These are phyloP conservation scores for Sesia apiformis DNA, from an alignment of 2,888 invertebrate species.

Conservation along the genomic window DNA sequence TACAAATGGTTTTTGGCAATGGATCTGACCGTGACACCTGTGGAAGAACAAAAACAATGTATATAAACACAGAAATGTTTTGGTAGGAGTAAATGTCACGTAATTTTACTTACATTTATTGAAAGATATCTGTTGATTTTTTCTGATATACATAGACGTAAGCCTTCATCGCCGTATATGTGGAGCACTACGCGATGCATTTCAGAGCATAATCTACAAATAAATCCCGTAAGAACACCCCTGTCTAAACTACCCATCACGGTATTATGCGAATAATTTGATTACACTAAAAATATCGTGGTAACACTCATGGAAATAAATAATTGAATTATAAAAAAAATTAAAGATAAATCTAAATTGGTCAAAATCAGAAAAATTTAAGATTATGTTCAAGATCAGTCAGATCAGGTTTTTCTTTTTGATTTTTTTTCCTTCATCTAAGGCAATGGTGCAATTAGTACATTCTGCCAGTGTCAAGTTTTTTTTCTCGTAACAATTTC, in stretches of 20 bases:
- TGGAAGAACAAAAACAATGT: constrained; percentile 15
- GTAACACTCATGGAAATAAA: no score
- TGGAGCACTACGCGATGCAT: constrained; percentile 89
- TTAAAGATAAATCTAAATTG: no score
- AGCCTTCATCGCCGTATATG: constrained; percentile 87
- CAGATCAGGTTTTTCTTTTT: no score
- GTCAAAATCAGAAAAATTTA: no score
- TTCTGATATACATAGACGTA: constrained; percentile 81
- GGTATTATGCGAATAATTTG: neutral
- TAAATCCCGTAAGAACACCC: constrained; percentile 87
- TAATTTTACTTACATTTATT: constrained; percentile 77
- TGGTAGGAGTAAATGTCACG: neutral
- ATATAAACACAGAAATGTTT: neutral
- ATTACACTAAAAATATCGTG: neutral
- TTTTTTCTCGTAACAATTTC: no score
- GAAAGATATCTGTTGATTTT: constrained; percentile 88
- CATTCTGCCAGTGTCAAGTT: no score
- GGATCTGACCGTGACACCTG: constrained; percentile 78
- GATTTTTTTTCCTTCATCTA: no score
- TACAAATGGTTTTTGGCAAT: constrained; percentile 81
- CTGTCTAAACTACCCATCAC: constrained; percentile 87
- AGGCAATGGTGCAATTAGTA: no score
- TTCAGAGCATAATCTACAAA: constrained; percentile 89
- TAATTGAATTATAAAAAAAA: no score
- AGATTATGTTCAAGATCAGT: no score